phyloP scores from a whole-genome alignment of 2,888 invertebrate genomes.

The Hyles lineata region DNA sequence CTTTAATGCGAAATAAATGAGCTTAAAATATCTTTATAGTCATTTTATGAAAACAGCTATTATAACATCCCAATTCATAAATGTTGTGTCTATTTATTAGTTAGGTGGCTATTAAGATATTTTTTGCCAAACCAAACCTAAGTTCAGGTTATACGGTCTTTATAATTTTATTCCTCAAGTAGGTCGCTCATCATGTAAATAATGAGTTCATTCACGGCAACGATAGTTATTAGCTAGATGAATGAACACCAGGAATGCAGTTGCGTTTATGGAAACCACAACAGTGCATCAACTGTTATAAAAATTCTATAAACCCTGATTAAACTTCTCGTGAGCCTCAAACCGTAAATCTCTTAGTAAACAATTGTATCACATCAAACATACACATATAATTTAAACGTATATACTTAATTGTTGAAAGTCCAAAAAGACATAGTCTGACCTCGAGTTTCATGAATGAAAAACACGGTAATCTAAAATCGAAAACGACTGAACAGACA shows the following conservation, averaged over 20 bases:
- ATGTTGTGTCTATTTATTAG: not conserved
- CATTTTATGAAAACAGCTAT: not conserved
- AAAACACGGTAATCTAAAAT: too few species aligned
- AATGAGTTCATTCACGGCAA: not conserved
- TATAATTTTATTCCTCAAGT: not conserved
- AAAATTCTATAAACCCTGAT: not conserved
- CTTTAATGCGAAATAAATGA: conserved; percentile 13
- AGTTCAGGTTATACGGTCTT: too few species aligned
- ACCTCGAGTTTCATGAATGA: too few species aligned
- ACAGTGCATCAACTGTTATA: not conserved
- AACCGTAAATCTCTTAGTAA: too few species aligned
- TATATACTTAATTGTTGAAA: too few species aligned
- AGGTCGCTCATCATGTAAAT: not conserved
- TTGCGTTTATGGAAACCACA: not conserved
- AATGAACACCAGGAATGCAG: not conserved
- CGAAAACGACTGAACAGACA: too few species aligned
- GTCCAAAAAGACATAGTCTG: too few species aligned
- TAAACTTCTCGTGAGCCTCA: too few species aligned
- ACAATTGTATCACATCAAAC: too few species aligned
- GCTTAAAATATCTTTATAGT: not conserved
- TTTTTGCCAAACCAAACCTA: too few species aligned
- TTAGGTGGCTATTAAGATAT: too few species aligned
- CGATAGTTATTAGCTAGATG: not conserved
- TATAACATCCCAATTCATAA: not conserved
- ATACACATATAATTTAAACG: too few species aligned